Base-by-base conservation (phyloP, 2,888 invertebrate species). In the Synanthedon formicaeformis region DNA sequence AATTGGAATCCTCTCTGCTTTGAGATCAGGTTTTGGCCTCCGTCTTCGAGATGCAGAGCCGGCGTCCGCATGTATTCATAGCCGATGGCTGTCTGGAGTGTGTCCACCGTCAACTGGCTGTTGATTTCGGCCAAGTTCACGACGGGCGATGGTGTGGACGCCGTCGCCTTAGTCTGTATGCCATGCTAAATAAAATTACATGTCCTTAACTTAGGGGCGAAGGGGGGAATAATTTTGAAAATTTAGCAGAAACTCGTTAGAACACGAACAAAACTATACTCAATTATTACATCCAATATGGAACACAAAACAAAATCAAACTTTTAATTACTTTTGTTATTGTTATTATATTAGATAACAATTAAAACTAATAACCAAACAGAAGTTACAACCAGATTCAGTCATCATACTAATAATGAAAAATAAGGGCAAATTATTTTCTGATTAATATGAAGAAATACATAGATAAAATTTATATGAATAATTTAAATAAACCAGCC, bases 131-230 rank as follows among this genome's bases (percentile, higher is more conserved):
- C 87, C 63, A 99, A 85, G 84, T 97, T 98, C 62, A 92, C 92
- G 54, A 97, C 93, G 12, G 93, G 90, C 0, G 97, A 94, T 53
- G 91, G 91, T 14, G 93, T 90, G 51, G 97, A 98, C 61, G 90
- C 88, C 2, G 98, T 97, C 57, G 98, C 97, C 64, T 93, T 95
- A 58, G 93, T 93, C 71, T 92, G 89, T 67, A 97, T 93, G 64
- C 93, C 93, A 68, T 90, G 90, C 94, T 96, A 84, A 62, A 89
- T 89, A 74, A 69, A 79, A 85, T 84, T 84, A 84, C 72, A 71
- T 59, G 73, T 62, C 78, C 85, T 84, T 82, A 75, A 71, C 76
- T 64, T 60, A 60, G 60, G 34, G 34, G 10, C 34, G 34, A 27
- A 10, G 34, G 34, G 34, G 10, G 10, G 34, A 10, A 34, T 1